Conservation (phyloP, 1,140 invertebrate species). For the Brachionus koreanus region DNA sequence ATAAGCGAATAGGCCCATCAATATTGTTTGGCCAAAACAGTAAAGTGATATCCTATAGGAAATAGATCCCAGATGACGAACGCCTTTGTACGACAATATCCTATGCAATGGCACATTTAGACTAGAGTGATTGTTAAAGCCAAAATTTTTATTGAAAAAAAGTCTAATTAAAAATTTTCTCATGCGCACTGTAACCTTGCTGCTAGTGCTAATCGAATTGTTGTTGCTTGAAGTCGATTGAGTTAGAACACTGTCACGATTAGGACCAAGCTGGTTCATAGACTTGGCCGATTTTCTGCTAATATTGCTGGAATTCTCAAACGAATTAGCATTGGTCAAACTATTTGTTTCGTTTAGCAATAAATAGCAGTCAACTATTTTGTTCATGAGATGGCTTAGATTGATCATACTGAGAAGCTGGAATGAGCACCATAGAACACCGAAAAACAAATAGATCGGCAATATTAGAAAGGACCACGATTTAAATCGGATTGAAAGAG, state of each 20-base stretch:
- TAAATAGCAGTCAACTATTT: constrained; percentile 25
- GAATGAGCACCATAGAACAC: constrained; percentile 4
- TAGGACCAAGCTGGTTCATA: not conserved
- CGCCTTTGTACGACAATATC: constrained; percentile 55
- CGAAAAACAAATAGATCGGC: not conserved
- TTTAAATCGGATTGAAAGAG: not conserved
- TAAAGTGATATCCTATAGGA: constrained; percentile 51
- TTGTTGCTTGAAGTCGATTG: not conserved
- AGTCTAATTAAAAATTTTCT: not conserved
- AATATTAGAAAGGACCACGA: constrained; percentile 11
- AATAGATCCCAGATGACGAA: constrained; percentile 55
- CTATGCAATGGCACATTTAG: constrained; percentile 47
- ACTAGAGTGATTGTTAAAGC: not conserved
- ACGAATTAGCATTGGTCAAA: not conserved
- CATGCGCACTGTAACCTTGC: not conserved
- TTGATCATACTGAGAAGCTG: constrained; percentile 27
- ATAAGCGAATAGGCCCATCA: constrained; percentile 51
- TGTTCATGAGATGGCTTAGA: constrained; percentile 31
- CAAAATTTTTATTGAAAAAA: not conserved
- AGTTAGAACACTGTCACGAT: not conserved
- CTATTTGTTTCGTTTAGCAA: constrained; percentile 23
- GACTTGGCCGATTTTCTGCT: constrained; percentile 3
- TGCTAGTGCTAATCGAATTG: not conserved
- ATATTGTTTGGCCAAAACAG: constrained; percentile 50
- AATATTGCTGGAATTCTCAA: constrained; percentile 29